Base-by-base conservation (phyloP, 1,140 invertebrate species). In the Aphelenchoides fujianensis region DNA sequence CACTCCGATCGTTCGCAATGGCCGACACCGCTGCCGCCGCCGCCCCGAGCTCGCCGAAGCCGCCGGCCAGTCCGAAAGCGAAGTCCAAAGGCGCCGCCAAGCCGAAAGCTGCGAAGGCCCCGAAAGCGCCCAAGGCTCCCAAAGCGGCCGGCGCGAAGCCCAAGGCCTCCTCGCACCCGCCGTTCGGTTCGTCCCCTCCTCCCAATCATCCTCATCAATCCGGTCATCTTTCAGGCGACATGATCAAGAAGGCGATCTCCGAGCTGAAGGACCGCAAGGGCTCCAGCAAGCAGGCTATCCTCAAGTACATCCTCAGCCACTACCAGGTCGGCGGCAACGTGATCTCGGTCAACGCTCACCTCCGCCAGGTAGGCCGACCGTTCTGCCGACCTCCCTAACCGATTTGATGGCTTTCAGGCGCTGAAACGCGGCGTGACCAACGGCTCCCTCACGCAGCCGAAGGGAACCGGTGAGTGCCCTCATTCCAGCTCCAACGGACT, bases 291-390 rank as follows among this genome's bases (percentile, higher is more conserved):
- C 77, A 82, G 55, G 85, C 84, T 27, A 84, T 86, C 37, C 69
- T 85, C 3, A 85, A 85, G 64, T 85, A 85, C 79, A 85, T 86
- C 64, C 16, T 80, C 36, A 73, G 78, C 28, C 84, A 84, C 77
- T 85, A 81, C 81, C 85, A 83, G 52, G 82, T 85, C 31, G 84
- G 82, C 19, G 73, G 70, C 23, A 82, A 85, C 63, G 54, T 76
- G 31, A n/a, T 36, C 73, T 7, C 32, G 34, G 78, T 82, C 52
- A 85, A 82, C 75, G 37, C 70, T 30, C 80, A 81, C 52, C 68
- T 85, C 57, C 84, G 79, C 64, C 55, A n/a, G n/a, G n/a, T n/a
- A n/a, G n/a, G n/a, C n/a, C n/a, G n/a, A n/a, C n/a, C n/a, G n/a
- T n/a, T n/a, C n/a, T n/a, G n/a, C n/a, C n/a, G n/a, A n/a, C n/a